Evolutionary conservation across 1,140 invertebrate genomes (phyloP).

Genomic region (Calosoma granatense): DNA sequence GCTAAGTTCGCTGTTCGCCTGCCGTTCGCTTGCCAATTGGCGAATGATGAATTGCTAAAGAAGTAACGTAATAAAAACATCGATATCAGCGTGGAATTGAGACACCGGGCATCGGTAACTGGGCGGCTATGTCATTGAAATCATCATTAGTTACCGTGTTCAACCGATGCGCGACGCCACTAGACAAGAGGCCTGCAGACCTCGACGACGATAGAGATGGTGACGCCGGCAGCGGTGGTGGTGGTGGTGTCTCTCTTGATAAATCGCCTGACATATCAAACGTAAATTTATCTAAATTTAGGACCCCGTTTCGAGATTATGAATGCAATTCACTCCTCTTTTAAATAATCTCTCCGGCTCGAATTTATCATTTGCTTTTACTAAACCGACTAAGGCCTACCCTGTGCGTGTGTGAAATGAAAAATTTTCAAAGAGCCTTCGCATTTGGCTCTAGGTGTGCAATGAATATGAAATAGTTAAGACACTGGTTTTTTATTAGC

Average conservation of each 20-base stretch:
- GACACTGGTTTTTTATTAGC: not conserved
- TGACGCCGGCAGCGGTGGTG: not conserved
- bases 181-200: not conserved
- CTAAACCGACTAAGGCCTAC: not conserved
- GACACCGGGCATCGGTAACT: not conserved
- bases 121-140: slow-evolving; percentile 4
- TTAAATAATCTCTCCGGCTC: not conserved
- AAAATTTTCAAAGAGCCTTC: not conserved
- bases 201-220: not conserved
- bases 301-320: slow-evolving; percentile 3
- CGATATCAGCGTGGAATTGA: not conserved
- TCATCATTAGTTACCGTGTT: slow-evolving; percentile 8
- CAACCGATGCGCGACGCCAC: not conserved
- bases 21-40: slow-evolving; percentile 16
- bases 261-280: slow-evolving; percentile 9
- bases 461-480: not conserved
- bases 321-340: slow-evolving; percentile 8
- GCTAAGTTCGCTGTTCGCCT: no score
- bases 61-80: slow-evolving; percentile 13
- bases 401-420: not conserved
- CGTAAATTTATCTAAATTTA: slow-evolving; percentile 9
- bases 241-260: not conserved
- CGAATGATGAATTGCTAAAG: slow-evolving; percentile 12
- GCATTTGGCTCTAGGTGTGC: not conserved
- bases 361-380: slow-evolving; percentile 5